These are phyloP conservation scores for Balearica regulorum DNA, from an alignment of 2,797 vertebrate genomes.

Conservation along the genomic window DNA sequence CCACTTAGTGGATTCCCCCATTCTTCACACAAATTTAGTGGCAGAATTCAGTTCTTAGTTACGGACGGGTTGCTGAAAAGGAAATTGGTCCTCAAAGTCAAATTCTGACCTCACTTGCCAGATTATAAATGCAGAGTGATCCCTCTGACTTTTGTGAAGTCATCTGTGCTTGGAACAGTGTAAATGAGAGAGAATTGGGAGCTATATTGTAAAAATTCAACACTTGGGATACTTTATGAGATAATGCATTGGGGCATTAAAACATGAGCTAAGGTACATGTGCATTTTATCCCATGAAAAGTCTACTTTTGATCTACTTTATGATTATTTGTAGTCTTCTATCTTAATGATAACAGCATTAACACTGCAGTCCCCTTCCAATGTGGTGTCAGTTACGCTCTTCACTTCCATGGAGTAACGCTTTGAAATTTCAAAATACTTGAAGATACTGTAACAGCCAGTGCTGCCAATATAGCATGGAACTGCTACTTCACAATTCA, in stretches of 20 bases:
- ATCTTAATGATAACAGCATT: slow-evolving; percentile 44
- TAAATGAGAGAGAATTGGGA: background rate
- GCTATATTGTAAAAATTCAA: background rate
- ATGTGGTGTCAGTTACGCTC: slow-evolving; percentile 39
- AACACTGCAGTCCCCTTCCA: slow-evolving; percentile 2
- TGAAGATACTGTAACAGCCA: slow-evolving; percentile 69
- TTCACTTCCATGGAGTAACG: slow-evolving; percentile 53
- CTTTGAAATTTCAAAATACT: slow-evolving; percentile 74
- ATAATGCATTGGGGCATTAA: background rate
- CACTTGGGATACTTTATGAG: background rate
- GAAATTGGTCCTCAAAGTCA: background rate
- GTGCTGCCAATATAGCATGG: slow-evolving; percentile 67
- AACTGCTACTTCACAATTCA: slow-evolving; percentile 79
- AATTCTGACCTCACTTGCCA: background rate
- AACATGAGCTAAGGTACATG: background rate
- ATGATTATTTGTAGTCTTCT: background rate
- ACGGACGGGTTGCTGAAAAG: background rate
- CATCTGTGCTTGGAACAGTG: background rate
- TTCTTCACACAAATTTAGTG: background rate
- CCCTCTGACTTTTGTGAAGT: background rate
- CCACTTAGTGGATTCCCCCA: background rate
- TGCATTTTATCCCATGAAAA: background rate
- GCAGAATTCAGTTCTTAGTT: background rate
- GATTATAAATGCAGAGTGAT: background rate
- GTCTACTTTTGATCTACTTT: background rate